Evolutionary conservation across 2,888 invertebrate genomes (phyloP).

Genomic region (Eretmocerus hayati): DNA sequence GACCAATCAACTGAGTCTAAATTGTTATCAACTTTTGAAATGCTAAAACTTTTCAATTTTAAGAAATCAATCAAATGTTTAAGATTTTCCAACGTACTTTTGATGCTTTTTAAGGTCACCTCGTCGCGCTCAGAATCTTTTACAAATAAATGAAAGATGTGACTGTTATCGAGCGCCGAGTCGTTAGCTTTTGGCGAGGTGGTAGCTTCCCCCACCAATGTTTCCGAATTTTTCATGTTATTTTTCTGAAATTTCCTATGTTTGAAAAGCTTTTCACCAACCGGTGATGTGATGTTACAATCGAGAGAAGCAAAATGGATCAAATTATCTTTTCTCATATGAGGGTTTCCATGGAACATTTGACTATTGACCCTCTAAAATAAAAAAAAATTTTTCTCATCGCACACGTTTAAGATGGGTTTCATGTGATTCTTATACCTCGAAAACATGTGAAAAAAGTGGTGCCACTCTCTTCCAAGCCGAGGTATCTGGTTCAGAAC

Average conservation of each 20-base stretch:
- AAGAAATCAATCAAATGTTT: too few relatives aligned
- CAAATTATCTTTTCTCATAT: not conserved
- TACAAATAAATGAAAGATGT: not conserved
- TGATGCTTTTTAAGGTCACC: too few relatives aligned
- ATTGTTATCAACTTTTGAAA: not conserved
- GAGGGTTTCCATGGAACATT: too few relatives aligned
- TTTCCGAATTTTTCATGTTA: not conserved
- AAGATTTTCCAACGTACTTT: not conserved
- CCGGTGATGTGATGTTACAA: not conserved
- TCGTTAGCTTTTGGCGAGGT: too few relatives aligned
- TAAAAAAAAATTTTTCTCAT: too few relatives aligned
- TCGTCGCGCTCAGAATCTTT: not conserved
- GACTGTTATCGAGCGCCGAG: not conserved
- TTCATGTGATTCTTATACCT: too few relatives aligned
- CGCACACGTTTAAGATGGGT: too few relatives aligned
- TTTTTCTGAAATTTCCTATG: not conserved
- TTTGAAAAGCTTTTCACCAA: not conserved
- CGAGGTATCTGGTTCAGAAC: too few relatives aligned
- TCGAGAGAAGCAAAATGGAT: not conserved
- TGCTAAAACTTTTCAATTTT: not conserved
- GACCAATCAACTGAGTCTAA: not conserved
- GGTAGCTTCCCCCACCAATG: not conserved
- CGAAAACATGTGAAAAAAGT: too few relatives aligned
- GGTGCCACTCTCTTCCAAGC: too few relatives aligned
- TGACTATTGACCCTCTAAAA: too few relatives aligned